phyloP scores from a whole-genome alignment of 2,113 vertebrate genomes.

The Pollimyrus isidori region DNA sequence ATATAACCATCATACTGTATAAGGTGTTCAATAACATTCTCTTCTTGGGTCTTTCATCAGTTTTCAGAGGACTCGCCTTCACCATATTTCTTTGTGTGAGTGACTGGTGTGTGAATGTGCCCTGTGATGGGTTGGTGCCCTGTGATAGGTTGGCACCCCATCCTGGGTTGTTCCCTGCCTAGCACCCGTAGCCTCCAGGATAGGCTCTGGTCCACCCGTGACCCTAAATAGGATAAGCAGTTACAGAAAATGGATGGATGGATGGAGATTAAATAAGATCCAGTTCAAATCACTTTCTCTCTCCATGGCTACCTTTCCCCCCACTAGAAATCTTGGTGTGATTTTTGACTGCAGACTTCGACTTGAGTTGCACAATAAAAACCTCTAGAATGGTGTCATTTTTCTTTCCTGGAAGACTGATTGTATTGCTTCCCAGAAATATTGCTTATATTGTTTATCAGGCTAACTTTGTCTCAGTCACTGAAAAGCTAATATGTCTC shows the following conservation, averaged over 20 bases:
- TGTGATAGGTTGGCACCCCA: neutral
- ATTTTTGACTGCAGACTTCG: neutral
- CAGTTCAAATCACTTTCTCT: neutral
- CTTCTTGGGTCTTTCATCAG: neutral
- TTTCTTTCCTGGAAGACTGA: neutral
- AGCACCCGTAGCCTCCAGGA: neutral
- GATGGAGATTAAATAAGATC: neutral
- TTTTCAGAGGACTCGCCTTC: neutral
- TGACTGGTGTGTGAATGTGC: neutral
- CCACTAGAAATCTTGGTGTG: neutral
- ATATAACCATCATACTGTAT: neutral
- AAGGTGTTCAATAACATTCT: neutral
- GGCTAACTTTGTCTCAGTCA: neutral
- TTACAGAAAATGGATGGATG: neutral
- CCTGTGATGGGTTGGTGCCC: too few relatives aligned
- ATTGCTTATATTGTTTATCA: neutral
- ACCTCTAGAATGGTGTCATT: neutral
- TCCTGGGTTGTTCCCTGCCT: neutral
- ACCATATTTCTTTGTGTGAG: neutral
- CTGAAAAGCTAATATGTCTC: neutral
- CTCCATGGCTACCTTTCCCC: neutral
- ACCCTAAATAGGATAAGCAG: neutral
- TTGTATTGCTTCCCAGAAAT: neutral
- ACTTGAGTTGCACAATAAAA: neutral
- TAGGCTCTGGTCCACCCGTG: neutral